Evolutionary conservation across 2,888 invertebrate species (phyloP).

Genomic region (Ctenicera cuprea): DNA sequence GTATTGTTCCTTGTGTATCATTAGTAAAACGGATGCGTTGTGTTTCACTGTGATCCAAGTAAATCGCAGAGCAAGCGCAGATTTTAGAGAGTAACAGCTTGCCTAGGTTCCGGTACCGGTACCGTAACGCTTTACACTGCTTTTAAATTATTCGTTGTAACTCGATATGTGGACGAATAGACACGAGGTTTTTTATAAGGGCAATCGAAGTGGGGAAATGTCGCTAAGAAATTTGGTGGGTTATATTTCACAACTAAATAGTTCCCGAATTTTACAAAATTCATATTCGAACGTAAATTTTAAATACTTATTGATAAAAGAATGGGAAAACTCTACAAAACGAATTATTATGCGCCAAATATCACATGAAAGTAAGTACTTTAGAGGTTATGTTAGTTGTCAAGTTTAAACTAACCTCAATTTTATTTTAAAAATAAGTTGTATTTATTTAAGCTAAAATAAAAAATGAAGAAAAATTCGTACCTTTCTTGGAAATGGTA

Average conservation of each 20-base stretch:
- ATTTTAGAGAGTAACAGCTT: too few species aligned
- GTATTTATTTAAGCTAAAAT: slow-evolving; percentile 2
- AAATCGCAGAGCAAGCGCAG: too few species aligned
- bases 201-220: slow-evolving; percentile 11
- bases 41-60: too few species aligned
- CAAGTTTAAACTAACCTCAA: slow-evolving; percentile 5
- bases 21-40: too few species aligned
- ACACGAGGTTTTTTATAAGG: too few species aligned
- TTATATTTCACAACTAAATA: slow-evolving; percentile 44
- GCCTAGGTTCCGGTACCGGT: too few species aligned
- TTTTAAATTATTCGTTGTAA: too few species aligned
- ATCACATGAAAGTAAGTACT: slow-evolving; percentile 46
- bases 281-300: slow-evolving; percentile 37
- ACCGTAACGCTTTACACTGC: too few species aligned
- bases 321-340: slow-evolving; percentile 48
- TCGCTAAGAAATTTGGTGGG: slow-evolving; percentile 32
- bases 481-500: slow-evolving; percentile 77
- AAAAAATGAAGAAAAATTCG: slow-evolving; percentile 54
- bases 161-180: too few species aligned
- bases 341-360: slow-evolving; percentile 47
- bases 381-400: slow-evolving; percentile 50
- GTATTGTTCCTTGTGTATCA: too few species aligned
- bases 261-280: slow-evolving; percentile 23
- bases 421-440: background rate
- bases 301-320: slow-evolving; percentile 38